phyloP scores from a whole-genome alignment of 2,888 invertebrate species.

The Agonopterix alstromeriana region DNA sequence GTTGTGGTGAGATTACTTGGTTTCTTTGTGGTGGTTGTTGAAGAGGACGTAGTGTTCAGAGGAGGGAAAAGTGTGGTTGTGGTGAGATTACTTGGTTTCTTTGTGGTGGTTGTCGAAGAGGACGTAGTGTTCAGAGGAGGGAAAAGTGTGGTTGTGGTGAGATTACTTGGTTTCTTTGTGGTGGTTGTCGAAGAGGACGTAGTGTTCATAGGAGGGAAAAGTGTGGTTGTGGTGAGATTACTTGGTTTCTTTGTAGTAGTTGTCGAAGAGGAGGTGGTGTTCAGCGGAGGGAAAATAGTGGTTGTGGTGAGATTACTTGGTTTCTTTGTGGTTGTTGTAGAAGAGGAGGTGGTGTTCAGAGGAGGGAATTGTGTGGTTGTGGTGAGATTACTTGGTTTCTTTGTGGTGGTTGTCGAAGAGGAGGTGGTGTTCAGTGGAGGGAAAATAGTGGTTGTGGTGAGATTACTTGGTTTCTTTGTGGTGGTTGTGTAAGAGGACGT shows the following conservation, averaged over 20 bases:
- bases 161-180: background rate
- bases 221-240: background rate
- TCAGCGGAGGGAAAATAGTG: background rate
- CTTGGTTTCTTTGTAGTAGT: background rate
- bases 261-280: background rate
- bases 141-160: background rate
- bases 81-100: background rate
- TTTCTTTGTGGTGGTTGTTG: background rate
- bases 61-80: background rate
- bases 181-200: background rate
- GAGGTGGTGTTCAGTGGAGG: background rate
- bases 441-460: background rate
- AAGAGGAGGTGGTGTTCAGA: background rate
- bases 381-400: background rate
- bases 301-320: background rate
- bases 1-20: background rate
- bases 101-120: background rate
- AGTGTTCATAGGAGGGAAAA: background rate
- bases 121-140: background rate
- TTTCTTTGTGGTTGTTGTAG: background rate
- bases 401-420: background rate
- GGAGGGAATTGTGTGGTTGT: background rate
- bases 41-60: background rate
- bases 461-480: background rate
- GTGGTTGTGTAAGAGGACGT: background rate